Evolutionary conservation across 1,140 invertebrate species (phyloP), one percentile per base, ranked within the genome.

Genomic region (Megalopta genalis): DNA sequence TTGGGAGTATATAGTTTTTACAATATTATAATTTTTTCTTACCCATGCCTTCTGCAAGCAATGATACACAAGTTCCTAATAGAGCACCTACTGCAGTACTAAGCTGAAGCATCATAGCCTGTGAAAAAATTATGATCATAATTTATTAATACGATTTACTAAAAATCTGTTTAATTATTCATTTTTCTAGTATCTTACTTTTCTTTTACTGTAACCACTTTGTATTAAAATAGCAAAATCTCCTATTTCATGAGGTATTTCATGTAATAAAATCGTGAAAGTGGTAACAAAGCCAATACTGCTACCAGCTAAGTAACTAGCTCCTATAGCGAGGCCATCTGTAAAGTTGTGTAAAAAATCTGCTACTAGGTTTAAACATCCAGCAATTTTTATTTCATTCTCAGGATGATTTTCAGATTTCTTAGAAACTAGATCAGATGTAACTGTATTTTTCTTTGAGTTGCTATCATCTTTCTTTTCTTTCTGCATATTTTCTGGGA

Each of bases 341-440:
- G 98, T 99, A 88, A 99, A 98, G 92, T 99, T 99, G 90, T 99
- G 98, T 59, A 97, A 95, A 93, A 98, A 98, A 91, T 99, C 98
- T 74, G 98, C 98, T 70, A 96, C 97, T 37, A 99, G 91, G 92
- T 99, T 99, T 69, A 99, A 93, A 90, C 98, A 99, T 4, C 98
- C 98, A 86, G 98, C 95, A 32, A 99, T 96, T 94, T 98, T 97
- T 37, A 98, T 98, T 69, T 97, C 95, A 88, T 84, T 83, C 60
- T 76, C 60, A 74, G 77, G 21, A 74, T 80, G 92, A 71, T 76
- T 65, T 69, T 85, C 66, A n/a, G 57, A 70, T 72, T 76, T 65
- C 72, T 86, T 68, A n/a, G 49, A 70, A 52, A 46, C 0, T 27
- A 78, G 18, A 37, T 87, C 86, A 60, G 83, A 85, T 82, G 88